Evolutionary conservation across 2,113 vertebrate species (phyloP), one percentile per base, ranked within the genome.

Genomic region (Psephotus haematonotus): DNA sequence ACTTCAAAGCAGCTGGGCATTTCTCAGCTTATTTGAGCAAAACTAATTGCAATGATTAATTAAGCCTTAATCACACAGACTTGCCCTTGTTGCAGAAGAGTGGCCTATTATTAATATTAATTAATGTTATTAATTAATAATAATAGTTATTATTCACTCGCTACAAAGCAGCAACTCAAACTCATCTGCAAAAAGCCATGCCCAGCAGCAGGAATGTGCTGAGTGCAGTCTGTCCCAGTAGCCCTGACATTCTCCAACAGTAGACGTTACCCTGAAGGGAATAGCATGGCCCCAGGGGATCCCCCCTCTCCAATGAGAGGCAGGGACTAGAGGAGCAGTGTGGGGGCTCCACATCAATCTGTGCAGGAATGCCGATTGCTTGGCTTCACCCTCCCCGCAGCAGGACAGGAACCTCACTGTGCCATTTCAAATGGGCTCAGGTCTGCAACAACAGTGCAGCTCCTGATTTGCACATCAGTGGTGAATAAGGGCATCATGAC

Each of bases 281-380:
- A 5, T 4, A 28, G 3, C 13, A 3, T 3, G 6, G 39, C 16
- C 25, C 18, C 0, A 0, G 23, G 1, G 4, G 29, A 13, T 4
- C 11, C 1, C 20, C 25, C 28, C 19, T 39, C 76, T 13, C 8
- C 2, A 0, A 2, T 7, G 44, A 11, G 39, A 16, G 14, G 46
- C 28, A 18, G 71, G 17, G 20, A 46, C 3, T 0, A 7, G 9
- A 23, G 22, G 17, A 11, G 17, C 69, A 50, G 29, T 1, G 1
- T 1, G 0, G 15, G 3, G 1, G 6, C 13, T n/a, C 31, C 0
- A 0, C 20, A 27, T 18, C 17, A 2, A 17, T 23, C 47, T 7
- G 23, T 7, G 13, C 78, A n/a, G 49, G 22, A 46, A 39, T 1
- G 3, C 2, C 46, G 25, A 0, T 17, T 9, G 6, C 60, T 44